These are phyloP conservation scores for Sinohyriopsis cumingii DNA, from an alignment of 2,888 invertebrate genomes.

Conservation along the genomic window DNA sequence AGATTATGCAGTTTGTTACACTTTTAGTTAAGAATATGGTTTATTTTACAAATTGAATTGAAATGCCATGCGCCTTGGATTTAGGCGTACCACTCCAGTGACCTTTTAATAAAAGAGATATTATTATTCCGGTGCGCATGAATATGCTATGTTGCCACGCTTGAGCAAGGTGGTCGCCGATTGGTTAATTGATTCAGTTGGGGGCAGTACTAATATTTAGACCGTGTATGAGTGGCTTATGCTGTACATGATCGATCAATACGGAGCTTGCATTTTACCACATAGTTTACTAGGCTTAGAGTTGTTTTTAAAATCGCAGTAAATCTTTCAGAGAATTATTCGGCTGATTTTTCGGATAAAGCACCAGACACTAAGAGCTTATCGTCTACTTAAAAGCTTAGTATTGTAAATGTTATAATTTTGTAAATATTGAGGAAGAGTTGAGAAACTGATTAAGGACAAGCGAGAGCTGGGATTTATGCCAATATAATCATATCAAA, in stretches of 20 bases:
- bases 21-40: conserved; percentile 23
- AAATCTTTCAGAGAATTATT: conserved; percentile 39
- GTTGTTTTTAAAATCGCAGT: conserved; percentile 33
- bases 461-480: no score
- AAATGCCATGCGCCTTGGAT: conserved; percentile 6
- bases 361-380: conserved; percentile 14
- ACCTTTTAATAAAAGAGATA: no score
- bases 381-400: conserved; percentile 24
- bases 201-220: conserved; percentile 13
- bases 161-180: no score
- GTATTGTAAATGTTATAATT: conserved; percentile 11
- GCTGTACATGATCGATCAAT: conserved; percentile 43
- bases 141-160: no score
- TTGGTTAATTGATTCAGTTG: neutral
- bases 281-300: conserved; percentile 48
- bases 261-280: conserved; percentile 47
- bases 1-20: conserved; percentile 21
- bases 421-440: no score
- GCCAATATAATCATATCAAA: no score
- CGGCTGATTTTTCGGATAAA: conserved; percentile 32
- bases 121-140: no score
- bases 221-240: conserved; percentile 7
- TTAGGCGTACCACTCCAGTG: no score
- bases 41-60: conserved; percentile 18
- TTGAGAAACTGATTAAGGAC: no score